Base-by-base conservation (phyloP, 2,797 vertebrate genomes). In the Antennarius maculatus region DNA sequence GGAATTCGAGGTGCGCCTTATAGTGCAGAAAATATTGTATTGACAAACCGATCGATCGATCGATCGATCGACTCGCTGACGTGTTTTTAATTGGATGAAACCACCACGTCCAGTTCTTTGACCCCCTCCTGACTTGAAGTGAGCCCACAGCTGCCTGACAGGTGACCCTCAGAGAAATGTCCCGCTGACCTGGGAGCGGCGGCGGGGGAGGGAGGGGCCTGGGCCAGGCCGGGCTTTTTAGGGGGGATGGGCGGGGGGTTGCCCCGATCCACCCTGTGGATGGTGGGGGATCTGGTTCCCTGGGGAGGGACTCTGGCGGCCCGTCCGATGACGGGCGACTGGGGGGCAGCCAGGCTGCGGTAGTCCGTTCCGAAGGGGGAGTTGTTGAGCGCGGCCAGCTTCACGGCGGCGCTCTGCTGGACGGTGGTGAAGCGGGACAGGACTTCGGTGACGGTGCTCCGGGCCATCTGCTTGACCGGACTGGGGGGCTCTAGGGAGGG, bases 221-320 rank as follows among this genome's bases (percentile, higher is more conserved):
- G 96, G 9, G 94, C 88, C 28, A 99, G 93, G 55, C 96, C 94
- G 0, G 97, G 97, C 58, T 99, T 99, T 89, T 99, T 99, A 0
- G 97, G 97, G 9, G 97, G 97, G 70, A 99, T 97, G 34, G 97
- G 97, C 0, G 97, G 97, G 45, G 97, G 97, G 79, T 94, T 95
- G 28, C 97, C 97, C 61, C 97, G 89, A 46, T 99, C 96, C 0
- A 92, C 95, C 76, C 97, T 92, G 45, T 95, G 82, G 70, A 97
- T 94, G 61, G 94, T 96, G 1, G 97, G 97, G 0, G 97, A 98
- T 72, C 94, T 93, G 74, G 97, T 90, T 17, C 95, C 96, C 34
- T 94, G 95, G 39, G 94, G 94, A 13, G 94, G 53, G 0, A 91
- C 78, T 1, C 81, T 96, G 71, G 85, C 92, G 47, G 76, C 95